Conservation (phyloP, 2,888 invertebrate species). For the Spicauda simplicius region DNA sequence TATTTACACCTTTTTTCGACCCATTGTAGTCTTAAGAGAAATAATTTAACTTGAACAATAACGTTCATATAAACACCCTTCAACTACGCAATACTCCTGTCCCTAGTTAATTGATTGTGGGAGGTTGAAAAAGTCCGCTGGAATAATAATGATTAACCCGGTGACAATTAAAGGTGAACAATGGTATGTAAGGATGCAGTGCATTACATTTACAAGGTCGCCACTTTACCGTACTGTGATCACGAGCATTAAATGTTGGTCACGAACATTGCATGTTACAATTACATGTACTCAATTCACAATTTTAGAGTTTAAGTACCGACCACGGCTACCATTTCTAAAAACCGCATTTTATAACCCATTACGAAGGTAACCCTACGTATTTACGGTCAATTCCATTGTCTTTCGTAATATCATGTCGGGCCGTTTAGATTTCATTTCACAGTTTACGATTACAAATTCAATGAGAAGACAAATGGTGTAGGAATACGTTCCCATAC, state of each 20-base stretch:
- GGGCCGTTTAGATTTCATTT: background rate
- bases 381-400: conserved; percentile 1
- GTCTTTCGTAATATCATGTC: conserved; percentile 3
- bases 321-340: conserved; percentile 7
- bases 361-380: conserved; percentile 9
- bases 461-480: conserved; percentile 10
- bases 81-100: conserved; percentile 43
- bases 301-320: conserved; percentile 19
- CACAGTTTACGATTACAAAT: background rate
- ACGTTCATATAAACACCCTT: background rate
- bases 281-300: conserved; percentile 13
- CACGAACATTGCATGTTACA: conserved; percentile 51
- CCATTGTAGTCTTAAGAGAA: too few species aligned
- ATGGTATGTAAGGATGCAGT: conserved; percentile 36
- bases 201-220: conserved; percentile 60
- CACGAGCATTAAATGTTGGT: conserved; percentile 47
- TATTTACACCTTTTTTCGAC: too few species aligned
- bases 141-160: conserved; percentile 62
- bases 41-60: background rate
- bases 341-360: background rate
- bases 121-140: conserved; percentile 56
- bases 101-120: conserved; percentile 58
- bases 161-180: conserved; percentile 48
- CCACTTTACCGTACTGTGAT: conserved; percentile 36
- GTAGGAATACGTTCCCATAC: conserved; percentile 45